These are phyloP conservation scores for Drosophila falleni DNA, from an alignment of 2,888 invertebrate species.

Conservation along the genomic window DNA sequence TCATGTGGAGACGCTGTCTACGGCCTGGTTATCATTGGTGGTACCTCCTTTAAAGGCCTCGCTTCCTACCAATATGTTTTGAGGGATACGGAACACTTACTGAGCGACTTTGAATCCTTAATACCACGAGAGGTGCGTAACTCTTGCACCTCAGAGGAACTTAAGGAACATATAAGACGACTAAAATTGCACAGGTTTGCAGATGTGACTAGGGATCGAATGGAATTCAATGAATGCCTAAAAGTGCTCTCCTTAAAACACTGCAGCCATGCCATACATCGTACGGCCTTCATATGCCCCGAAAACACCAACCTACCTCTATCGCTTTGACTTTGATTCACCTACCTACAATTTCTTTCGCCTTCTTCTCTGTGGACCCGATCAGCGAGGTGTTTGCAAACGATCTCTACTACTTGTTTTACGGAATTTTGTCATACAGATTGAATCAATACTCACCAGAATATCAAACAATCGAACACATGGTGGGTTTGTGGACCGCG, in stretches of 20 bases:
- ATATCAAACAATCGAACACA: slow-evolving; percentile 75
- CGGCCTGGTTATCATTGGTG: slow-evolving; percentile 83
- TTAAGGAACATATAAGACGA: slow-evolving; percentile 51
- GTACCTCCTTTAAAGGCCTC: slow-evolving; percentile 83
- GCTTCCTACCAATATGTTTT: slow-evolving; percentile 67
- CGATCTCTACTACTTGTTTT: slow-evolving; percentile 81
- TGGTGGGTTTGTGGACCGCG: slow-evolving; percentile 76
- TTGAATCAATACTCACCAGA: slow-evolving; percentile 65
- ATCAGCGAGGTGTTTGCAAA: slow-evolving; percentile 80
- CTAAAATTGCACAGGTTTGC: slow-evolving; percentile 65
- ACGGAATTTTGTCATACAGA: slow-evolving; percentile 55
- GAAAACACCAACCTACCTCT: slow-evolving; percentile 79
- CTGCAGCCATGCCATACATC: slow-evolving; percentile 83
- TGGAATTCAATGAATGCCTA: slow-evolving; percentile 67
- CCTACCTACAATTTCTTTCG: slow-evolving; percentile 74
- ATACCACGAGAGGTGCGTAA: slow-evolving; percentile 73
- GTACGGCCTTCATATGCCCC: slow-evolving; percentile 76
- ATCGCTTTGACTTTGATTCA: slow-evolving; percentile 83
- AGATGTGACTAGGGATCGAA: slow-evolving; percentile 55
- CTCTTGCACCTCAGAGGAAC: slow-evolving; percentile 45
- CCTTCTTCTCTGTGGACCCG: slow-evolving; percentile 68
- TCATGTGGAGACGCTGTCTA: slow-evolving; percentile 65
- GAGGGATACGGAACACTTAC: slow-evolving; percentile 41
- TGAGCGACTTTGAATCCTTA: slow-evolving; percentile 63
- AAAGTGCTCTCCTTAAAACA: slow-evolving; percentile 66